Evolutionary conservation across 2,113 vertebrate species (phyloP), one percentile per base, ranked within the genome.

Genomic region (Halcyon senegalensis): DNA sequence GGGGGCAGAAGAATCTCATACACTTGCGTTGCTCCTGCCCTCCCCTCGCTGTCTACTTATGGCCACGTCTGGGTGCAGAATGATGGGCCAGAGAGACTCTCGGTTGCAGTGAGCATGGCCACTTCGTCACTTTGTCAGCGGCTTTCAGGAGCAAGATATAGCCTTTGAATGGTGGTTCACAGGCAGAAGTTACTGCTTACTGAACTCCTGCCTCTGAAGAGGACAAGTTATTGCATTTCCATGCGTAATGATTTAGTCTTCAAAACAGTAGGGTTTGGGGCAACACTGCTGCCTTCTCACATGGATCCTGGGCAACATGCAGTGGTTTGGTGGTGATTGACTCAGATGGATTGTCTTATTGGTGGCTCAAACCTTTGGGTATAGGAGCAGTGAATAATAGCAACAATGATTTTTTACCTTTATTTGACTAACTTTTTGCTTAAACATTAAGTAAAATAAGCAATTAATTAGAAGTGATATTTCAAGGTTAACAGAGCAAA

Each of bases 31-130:
- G 43, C 39, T 81, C 48, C 68, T 67, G 63, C 31, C 63, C 16
- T 74, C 16, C 18, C 31, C 21, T 60, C 0, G 0, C 58, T 58
- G 28, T 39, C 41, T 46, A 9, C 33, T 28, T 39, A 16, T 2
- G 14, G 19, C 30, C 41, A 25, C 0, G 1, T 41, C 46, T 46
- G 30, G 21, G 48, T 37, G 16, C 58, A 33, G 28, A 68, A 44
- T 5, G 19, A 24, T 23, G 19, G 39, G 28, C 18, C 30, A 58
- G 50, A 81, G 27, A 21, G 31, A 51, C 18, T 66, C 19, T 66
- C 56, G 44, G 30, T 24, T n/a, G 21, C 35, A 30, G 16, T 20
- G 31, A 55, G 15, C 0, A 0, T 68, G 48, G 27, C n/a, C 2
- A 1, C 11, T 18, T 69, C 46, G 59, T 56, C 35, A 66, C 35